Evolutionary conservation across 2,888 invertebrate species (phyloP), one percentile per base, ranked within the genome.

Genomic region (Euzetes globulus): DNA sequence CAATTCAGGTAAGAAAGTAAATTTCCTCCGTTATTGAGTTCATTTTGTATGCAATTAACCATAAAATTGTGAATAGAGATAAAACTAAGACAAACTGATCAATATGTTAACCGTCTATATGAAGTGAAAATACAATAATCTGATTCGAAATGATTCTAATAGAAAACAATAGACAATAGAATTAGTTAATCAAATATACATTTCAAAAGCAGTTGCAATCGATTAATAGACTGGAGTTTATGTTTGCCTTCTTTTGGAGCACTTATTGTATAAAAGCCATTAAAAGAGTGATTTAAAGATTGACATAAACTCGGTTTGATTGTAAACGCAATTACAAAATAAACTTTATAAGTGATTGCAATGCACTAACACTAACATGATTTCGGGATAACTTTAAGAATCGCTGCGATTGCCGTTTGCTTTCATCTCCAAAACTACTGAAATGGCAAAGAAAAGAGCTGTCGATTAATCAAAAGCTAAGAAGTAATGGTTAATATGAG

Each of bases 311-410:
- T 63, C 4, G 25, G 33, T 63, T 63, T 33, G 63, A 63, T 63
- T 37, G 63, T 63, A 37, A 63, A 63, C 63, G 63, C 63, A 63
- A 63, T 63, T 63, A 63, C 63, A 63, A 63, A 63, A 63, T 63
- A 63, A 63, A 63, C 63, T 63, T 63, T 63, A 63, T 63, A 63
- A 63, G 33, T 63, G 63, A 63, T 27, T 63, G 29, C 19, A 63
- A 33, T 63, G 33, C 11, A 37, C 6, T 4, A n/a, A 52, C 19
- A 55, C 9, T 22, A 25, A 22, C 19, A 22, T 22, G 22, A 22
- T 55, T 60, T 60, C 13, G 19, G 33, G 33, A 63, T 63, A 63
- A 63, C 33, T 63, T 60, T 15, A 33, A 37, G 63, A 63, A n/a
- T 63, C 17, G 17, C 63, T 63, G 29, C 29, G 27, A 63, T 63